Percentiles rank a stretch among this genome's conserved stretches.
Evolutionary conservation across 1,140 invertebrate genomes (phyloP).

Genomic region (Drosophila punjabiensis): DNA sequence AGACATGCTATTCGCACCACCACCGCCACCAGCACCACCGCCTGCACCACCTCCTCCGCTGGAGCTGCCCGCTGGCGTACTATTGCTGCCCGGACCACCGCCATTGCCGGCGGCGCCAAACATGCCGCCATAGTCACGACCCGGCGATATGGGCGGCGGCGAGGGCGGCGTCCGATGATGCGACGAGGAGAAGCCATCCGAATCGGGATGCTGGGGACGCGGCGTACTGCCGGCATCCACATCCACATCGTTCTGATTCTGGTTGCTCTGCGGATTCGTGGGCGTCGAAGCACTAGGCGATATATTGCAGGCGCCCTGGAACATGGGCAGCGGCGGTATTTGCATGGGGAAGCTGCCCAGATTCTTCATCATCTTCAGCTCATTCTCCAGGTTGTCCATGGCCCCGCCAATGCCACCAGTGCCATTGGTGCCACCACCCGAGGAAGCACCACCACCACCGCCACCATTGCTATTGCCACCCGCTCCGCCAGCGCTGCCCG

Average conservation of each 20-base stretch:
- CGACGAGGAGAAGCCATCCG: conserved; percentile 76
- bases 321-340: conserved; percentile 83
- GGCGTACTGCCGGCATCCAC: conserved; percentile 83
- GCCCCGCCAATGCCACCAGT: conserved; percentile 49
- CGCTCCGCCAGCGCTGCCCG: conserved; percentile 32
- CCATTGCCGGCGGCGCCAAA: conserved; percentile 58
- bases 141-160: conserved; percentile 82
- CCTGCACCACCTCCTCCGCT: conserved; percentile 69
- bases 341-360: conserved; percentile 84
- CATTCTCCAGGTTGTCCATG: conserved; percentile 83
- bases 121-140: conserved; percentile 80
- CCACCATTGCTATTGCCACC: conserved; percentile 47
- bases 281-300: conserved; percentile 79
- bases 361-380: conserved; percentile 85
- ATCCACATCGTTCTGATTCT: conserved; percentile 84
- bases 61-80: conserved; percentile 75
- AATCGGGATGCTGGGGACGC: conserved; percentile 73
- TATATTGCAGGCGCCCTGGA: conserved; percentile 80
- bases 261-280: conserved; percentile 81
- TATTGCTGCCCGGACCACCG: conserved; percentile 62
- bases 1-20: conserved; percentile 74
- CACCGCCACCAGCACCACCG: conserved; percentile 19
- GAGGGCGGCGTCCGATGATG: conserved; percentile 83
- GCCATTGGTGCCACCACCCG: conserved; percentile 38
- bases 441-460: conserved; percentile 25